Conservation (phyloP, 2,113 vertebrate species). For the Athene noctua region DNA sequence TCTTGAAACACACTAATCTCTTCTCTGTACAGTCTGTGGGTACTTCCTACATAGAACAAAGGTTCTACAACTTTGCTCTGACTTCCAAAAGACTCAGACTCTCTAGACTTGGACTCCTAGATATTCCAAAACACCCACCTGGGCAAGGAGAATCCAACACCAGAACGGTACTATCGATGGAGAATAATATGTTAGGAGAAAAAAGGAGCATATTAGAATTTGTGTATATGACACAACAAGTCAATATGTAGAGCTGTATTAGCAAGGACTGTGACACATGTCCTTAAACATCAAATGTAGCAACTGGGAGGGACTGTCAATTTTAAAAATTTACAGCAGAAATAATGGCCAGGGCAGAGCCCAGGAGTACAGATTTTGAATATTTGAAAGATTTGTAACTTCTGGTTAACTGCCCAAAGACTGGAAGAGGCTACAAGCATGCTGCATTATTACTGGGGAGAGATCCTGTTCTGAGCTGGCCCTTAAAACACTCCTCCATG, state of each 20-base stretch:
- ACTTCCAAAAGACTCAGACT: neutral
- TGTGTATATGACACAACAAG: neutral
- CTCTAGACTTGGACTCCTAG: neutral
- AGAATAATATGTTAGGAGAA: neutral
- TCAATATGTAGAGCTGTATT: neutral
- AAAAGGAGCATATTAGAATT: neutral
- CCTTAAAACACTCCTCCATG: neutral
- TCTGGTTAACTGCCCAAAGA: neutral
- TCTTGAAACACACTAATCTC: neutral
- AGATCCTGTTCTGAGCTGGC: neutral
- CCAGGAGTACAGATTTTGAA: neutral
- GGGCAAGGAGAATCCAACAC: neutral
- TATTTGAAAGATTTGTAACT: neutral
- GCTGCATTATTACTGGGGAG: neutral
- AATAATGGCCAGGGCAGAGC: neutral
- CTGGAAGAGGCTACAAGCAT: neutral
- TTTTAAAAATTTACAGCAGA: neutral
- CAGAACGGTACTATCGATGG: no score
- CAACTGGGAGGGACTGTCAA: neutral
- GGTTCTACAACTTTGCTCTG: neutral
- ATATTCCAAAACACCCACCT: neutral
- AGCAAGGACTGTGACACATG: neutral
- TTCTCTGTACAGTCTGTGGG: neutral
- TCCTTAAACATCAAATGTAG: neutral
- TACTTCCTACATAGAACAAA: neutral